Evolutionary conservation across 2,797 vertebrate genomes (phyloP).

Genomic region (Thalassophryne amazonica): DNA sequence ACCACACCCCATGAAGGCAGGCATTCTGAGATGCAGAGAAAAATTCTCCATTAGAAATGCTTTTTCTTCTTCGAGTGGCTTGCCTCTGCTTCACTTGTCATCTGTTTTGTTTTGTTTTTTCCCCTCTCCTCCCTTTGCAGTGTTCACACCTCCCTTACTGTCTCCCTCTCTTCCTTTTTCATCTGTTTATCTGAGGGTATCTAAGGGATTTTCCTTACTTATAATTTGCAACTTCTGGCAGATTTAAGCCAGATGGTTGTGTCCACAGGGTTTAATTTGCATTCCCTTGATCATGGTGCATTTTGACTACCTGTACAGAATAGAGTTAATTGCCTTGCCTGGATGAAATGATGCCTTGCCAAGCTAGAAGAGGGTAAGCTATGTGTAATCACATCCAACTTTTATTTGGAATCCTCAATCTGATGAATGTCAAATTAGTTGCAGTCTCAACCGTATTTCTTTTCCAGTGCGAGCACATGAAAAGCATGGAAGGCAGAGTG

Average conservation of each 20-base stretch:
- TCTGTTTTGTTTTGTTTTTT: not conserved
- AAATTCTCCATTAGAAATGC: no score
- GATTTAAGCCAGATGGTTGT: conserved; percentile 4
- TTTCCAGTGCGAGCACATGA: no score
- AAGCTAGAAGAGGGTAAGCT: conserved; percentile 5
- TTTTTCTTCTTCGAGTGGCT: not conserved
- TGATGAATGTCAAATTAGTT: conserved; percentile 23
- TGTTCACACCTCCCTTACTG: not conserved
- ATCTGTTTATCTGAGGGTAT: conserved; percentile 12
- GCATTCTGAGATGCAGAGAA: no score
- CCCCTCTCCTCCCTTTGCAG: not conserved
- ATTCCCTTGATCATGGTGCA: not conserved
- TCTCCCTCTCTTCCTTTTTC: not conserved
- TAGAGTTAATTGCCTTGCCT: conserved; percentile 35
- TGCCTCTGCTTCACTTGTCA: not conserved
- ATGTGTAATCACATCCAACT: conserved; percentile 18
- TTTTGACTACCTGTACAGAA: conserved; percentile 25
- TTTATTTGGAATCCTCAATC: conserved; percentile 12
- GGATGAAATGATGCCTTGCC: not conserved
- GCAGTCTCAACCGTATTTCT: conserved; percentile 21
- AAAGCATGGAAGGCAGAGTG: not conserved
- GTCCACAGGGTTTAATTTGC: conserved; percentile 32
- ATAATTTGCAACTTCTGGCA: conserved; percentile 2
- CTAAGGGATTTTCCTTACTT: not conserved
- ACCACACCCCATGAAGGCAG: no score